phyloP scores from a whole-genome alignment of 2,113 vertebrate species.

The Ictidomys tridecemlineatus region DNA sequence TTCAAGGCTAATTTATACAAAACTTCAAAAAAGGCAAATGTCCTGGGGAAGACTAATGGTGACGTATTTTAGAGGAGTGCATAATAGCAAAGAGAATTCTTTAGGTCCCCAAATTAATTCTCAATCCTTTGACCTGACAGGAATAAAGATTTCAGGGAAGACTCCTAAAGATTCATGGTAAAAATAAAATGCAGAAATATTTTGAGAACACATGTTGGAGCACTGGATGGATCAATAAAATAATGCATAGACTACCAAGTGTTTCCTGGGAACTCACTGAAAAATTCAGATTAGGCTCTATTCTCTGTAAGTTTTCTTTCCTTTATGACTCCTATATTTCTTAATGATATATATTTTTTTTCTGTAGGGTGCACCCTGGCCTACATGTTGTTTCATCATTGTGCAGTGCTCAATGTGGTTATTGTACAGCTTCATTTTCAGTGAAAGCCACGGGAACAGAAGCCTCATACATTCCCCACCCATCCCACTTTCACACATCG shows the following conservation, averaged over 20 bases:
- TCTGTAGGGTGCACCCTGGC: not conserved
- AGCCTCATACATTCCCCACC: not conserved
- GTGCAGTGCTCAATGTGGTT: not conserved
- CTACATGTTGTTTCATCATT: not conserved
- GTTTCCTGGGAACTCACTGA: not conserved
- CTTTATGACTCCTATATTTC: not conserved
- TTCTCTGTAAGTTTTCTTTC: not conserved
- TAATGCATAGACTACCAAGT: not conserved
- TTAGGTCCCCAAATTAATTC: not conserved
- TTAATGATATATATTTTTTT: not conserved
- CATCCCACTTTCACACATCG: not conserved
- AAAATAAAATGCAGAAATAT: slow-evolving; percentile 8
- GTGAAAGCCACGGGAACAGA: not conserved
- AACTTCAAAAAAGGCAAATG: slow-evolving; percentile 1
- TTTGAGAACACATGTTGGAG: slow-evolving; percentile 9
- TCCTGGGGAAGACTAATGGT: not conserved
- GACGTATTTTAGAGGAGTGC: not conserved
- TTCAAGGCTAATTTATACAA: not conserved
- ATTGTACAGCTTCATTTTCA: slow-evolving; percentile 21
- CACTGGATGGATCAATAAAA: not conserved
- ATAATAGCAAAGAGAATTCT: not conserved
- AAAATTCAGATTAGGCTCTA: slow-evolving; percentile 4
- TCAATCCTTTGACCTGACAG: slow-evolving; percentile 28
- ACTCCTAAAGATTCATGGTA: not conserved
- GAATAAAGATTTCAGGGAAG: slow-evolving; percentile 7